phyloP scores from a whole-genome alignment of 2,113 vertebrate genomes.

The Narcine bancroftii region DNA sequence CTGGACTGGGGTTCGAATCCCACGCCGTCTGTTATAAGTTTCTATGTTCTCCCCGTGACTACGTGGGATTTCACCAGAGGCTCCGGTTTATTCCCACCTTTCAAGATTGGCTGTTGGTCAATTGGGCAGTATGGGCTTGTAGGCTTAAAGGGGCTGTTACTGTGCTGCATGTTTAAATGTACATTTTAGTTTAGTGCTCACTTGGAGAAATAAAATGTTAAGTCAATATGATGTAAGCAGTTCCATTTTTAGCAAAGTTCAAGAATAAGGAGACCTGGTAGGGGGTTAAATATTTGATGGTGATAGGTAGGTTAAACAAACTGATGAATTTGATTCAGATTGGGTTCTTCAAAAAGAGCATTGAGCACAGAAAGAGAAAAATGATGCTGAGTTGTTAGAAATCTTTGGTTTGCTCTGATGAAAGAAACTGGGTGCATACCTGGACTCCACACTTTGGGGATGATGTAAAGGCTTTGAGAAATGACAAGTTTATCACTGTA shows the following conservation, averaged over 20 bases:
- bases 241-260: too few species aligned
- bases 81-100: too few species aligned
- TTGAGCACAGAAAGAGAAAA: not conserved
- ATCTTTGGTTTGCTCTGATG: too few species aligned
- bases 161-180: too few species aligned
- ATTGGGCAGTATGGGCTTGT: too few species aligned
- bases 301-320: not conserved
- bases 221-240: not conserved
- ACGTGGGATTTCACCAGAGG: too few species aligned
- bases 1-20: too few species aligned
- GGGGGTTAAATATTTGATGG: not conserved
- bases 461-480: not conserved
- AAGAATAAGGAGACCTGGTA: not conserved
- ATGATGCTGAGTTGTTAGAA: not conserved
- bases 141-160: too few species aligned
- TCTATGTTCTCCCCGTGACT: too few species aligned
- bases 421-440: too few species aligned
- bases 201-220: not conserved
- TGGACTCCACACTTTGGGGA: not conserved
- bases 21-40: too few species aligned
- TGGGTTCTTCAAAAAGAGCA: not conserved
- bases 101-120: too few species aligned
- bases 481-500: not conserved
- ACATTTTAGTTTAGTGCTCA: not conserved
- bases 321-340: not conserved